Percentiles rank a stretch among this genome's conserved stretches.
Evolutionary conservation across 1,140 invertebrate species (phyloP).

Genomic region (Adoxophyes honmai): DNA sequence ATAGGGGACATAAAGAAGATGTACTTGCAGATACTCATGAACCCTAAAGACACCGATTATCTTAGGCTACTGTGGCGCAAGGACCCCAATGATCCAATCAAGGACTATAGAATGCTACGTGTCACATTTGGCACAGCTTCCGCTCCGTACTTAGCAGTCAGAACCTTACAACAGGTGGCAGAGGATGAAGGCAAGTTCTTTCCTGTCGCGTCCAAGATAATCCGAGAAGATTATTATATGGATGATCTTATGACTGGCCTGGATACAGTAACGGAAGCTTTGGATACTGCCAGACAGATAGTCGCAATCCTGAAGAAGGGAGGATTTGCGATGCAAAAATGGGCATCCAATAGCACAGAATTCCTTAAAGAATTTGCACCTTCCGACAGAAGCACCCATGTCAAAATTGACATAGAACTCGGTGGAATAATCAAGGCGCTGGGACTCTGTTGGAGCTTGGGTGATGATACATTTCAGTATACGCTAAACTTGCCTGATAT

Average conservation of each 20-base stretch:
- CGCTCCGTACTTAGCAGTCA: conserved; percentile 41
- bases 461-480: conserved; percentile 13
- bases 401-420: conserved; percentile 10
- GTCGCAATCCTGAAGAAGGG: conserved; percentile 20
- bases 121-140: conserved; percentile 39
- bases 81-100: conserved; percentile 1
- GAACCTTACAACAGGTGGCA: conserved; percentile 26
- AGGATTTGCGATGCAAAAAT: conserved; percentile 31
- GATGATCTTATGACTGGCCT: conserved; percentile 49
- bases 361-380: conserved; percentile 22
- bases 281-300: conserved; percentile 16
- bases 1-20: conserved; percentile 16
- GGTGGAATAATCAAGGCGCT: neutral
- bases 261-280: conserved; percentile 26
- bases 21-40: conserved; percentile 17
- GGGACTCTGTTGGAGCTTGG: conserved; percentile 8
- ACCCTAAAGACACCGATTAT: conserved; percentile 19
- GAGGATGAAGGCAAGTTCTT: conserved; percentile 22
- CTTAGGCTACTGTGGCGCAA: conserved; percentile 52
- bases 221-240: conserved; percentile 41
- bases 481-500: neutral
- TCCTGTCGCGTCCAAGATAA: conserved; percentile 17
- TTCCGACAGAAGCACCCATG: conserved; percentile 15
- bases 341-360: conserved; percentile 21
- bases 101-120: conserved; percentile 28